phyloP scores from a whole-genome alignment of 2,888 invertebrate species.

The Dryadula phaetusa region DNA sequence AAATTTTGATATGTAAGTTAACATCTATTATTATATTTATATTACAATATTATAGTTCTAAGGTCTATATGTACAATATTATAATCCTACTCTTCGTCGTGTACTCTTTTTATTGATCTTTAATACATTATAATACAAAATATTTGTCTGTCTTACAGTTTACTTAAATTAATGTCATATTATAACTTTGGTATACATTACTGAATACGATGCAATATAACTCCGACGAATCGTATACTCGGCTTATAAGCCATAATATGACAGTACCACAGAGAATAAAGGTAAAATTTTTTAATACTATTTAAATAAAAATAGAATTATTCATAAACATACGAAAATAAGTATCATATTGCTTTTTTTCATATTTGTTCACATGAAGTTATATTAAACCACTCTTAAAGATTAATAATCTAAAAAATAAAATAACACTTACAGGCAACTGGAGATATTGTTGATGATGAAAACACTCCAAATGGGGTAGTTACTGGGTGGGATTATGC shows the following conservation, averaged over 20 bases:
- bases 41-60: neutral
- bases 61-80: no score
- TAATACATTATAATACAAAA: constrained; percentile 8
- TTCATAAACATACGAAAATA: neutral
- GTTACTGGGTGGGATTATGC: constrained; percentile 86
- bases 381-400: neutral
- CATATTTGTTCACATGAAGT: neutral
- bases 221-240: constrained; percentile 77
- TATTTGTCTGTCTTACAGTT: constrained; percentile 23
- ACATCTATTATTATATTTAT: neutral
- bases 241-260: constrained; percentile 81
- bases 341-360: constrained; percentile 8
- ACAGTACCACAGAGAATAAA: constrained; percentile 81
- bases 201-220: constrained; percentile 56
- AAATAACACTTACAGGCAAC: constrained; percentile 85
- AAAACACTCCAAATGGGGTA: constrained; percentile 85
- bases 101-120: neutral
- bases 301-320: neutral
- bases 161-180: constrained; percentile 25
- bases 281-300: constrained; percentile 53
- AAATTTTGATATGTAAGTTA: neutral
- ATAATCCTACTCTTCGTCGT: neutral
- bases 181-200: constrained; percentile 29
- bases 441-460: constrained; percentile 87
- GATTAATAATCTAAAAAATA: neutral